Conservation (phyloP, 2,888 invertebrate species). For the Hypsopygia costalis region DNA sequence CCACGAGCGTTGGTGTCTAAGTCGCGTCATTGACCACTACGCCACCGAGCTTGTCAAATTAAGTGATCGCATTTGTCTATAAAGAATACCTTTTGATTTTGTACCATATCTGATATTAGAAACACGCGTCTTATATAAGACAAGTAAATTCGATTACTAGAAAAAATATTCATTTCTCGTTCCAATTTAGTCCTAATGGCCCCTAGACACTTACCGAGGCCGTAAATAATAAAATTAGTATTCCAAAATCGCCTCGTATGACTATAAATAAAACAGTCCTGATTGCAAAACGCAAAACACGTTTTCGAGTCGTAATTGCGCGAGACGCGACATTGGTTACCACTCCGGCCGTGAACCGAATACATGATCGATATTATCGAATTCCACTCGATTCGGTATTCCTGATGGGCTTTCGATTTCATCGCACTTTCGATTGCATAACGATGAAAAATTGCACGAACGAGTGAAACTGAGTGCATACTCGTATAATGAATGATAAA, state of each 20-base stretch:
- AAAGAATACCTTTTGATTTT: too few species aligned
- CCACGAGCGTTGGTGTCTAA: too few species aligned
- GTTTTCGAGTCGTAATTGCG: constrained; percentile 3
- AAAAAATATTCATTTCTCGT: too few species aligned
- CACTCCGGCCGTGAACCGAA: constrained; percentile 42
- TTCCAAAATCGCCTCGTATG: background rate
- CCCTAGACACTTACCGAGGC: too few species aligned
- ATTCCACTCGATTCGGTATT: constrained; percentile 14
- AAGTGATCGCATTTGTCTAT: too few species aligned
- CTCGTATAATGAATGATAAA: background rate
- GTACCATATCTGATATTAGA: too few species aligned
- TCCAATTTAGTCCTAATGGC: too few species aligned
- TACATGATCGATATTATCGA: constrained; percentile 34
- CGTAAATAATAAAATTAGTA: constrained; percentile 1
- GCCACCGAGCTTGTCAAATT: too few species aligned
- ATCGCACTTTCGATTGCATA: constrained; percentile 40
- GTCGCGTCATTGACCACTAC: too few species aligned
- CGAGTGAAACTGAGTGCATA: constrained; percentile 5
- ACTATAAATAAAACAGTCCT: constrained; percentile 1
- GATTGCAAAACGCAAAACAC: constrained; percentile 1
- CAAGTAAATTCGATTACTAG: too few species aligned
- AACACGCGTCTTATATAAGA: too few species aligned
- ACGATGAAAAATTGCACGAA: constrained; percentile 23
- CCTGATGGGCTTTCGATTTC: constrained; percentile 54
- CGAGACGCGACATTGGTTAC: constrained; percentile 4